phyloP scores from a whole-genome alignment of 2,113 vertebrate species.

The Xiphophorus hellerii region DNA sequence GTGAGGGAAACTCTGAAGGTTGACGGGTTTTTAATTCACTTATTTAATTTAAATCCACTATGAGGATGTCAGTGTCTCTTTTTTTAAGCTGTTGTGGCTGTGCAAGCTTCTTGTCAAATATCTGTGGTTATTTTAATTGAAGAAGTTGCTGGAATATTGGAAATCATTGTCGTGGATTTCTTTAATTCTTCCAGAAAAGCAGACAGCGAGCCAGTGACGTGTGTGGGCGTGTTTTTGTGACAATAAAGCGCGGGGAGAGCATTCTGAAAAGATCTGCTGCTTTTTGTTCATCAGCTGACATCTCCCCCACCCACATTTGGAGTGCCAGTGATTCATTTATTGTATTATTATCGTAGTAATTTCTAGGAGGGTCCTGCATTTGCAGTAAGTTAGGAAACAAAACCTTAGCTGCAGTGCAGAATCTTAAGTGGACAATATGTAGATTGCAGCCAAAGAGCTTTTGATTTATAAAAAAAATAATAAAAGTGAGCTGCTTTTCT shows the following conservation, averaged over 20 bases:
- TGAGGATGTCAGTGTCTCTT: background rate
- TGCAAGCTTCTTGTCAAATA: background rate
- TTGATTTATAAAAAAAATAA: background rate
- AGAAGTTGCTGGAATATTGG: background rate
- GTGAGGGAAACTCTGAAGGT: background rate
- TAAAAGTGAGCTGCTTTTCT: background rate
- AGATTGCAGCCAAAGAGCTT: background rate
- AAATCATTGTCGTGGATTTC: background rate
- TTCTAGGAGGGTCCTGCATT: background rate
- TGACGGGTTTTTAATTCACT: no score
- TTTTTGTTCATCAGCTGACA: background rate
- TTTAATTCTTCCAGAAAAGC: no score
- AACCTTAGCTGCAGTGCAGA: background rate
- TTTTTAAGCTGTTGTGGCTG: no score
- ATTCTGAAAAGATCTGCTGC: background rate
- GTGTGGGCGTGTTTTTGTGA: background rate
- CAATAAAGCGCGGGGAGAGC: background rate
- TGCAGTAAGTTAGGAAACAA: background rate
- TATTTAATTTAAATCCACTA: background rate
- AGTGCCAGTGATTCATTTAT: background rate
- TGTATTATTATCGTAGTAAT: background rate
- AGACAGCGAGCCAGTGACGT: background rate
- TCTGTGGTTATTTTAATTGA: background rate
- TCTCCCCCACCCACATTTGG: background rate
- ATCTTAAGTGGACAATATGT: background rate